Base-by-base conservation (phyloP, 2,888 invertebrate species). In the Prenolepis imparis region DNA sequence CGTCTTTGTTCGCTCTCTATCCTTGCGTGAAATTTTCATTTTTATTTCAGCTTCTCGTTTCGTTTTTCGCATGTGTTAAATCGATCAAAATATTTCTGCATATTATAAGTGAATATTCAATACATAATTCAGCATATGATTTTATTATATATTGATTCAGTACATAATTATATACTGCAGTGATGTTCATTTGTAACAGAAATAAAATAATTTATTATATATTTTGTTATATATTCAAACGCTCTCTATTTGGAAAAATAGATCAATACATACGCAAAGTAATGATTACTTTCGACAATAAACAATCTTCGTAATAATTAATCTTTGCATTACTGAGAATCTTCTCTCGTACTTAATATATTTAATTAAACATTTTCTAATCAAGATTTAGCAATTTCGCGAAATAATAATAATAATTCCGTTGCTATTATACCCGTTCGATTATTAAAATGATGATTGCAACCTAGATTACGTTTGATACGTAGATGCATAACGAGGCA, bases 401-500 rank as follows among this genome's bases (percentile, higher is more conserved):
- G 36, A 73, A 24, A 73, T n/a, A 72, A 39, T 72, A 6, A 18
- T 41, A 6, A 18, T 41, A 73, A 63, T 83, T 63, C 61, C 63
- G 74, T 75, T 57, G 32, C 15, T 36, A 36, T 5, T 18, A 18
- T n/a, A 39, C 11, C 21, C 0, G 70, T 85, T 82, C 81, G 83
- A 77, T 84, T 82, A 68, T 61, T 75, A 82, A 84, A 77, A 21
- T 74, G 83, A 87, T 85, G 9, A 87, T 90, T 88, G 83, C 83
- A 63, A 52, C 70, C 83, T 67, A 84, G 64, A 48, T 44, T 64
- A 64, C 84, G 74, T 83, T 87, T 90, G 80, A 83, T 85, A 89
- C 85, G 87, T 85, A 67, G 41, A 0, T 77, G 86, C 88, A 80
- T 87, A 88, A 91, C 86, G 74, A 84, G 74, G 57, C 64, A 84